Percentiles rank a stretch among this genome's conserved stretches.
Evolutionary conservation across 2,888 invertebrate genomes (phyloP).

Genomic region (Furcula furcula): DNA sequence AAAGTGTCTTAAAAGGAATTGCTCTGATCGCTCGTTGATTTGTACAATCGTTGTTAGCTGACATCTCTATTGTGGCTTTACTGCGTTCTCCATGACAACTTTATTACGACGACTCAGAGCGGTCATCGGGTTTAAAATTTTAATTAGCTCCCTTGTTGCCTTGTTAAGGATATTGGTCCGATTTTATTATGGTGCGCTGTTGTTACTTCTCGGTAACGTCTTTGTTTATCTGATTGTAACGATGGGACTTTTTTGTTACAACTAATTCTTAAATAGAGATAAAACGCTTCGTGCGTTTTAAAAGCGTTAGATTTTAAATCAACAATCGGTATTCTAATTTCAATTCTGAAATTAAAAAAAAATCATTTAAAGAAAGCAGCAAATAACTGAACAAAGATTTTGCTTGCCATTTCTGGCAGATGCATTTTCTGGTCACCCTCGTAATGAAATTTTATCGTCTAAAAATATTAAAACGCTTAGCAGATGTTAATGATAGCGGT

Average conservation of each 20-base stretch:
- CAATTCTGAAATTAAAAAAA: neutral
- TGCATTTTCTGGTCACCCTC: neutral
- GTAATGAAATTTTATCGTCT: constrained; percentile 8
- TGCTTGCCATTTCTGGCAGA: neutral
- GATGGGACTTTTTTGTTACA: constrained; percentile 10
- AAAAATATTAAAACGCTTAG: constrained; percentile 14
- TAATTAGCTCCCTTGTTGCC: constrained; percentile 62
- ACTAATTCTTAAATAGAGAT: neutral
- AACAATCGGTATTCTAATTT: no score
- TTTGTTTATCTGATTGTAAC: constrained; percentile 36
- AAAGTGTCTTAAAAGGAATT: neutral
- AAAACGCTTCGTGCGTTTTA: no score
- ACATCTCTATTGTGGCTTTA: constrained; percentile 47
- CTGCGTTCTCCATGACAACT: constrained; percentile 49
- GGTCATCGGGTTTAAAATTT: constrained; percentile 61
- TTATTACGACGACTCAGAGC: constrained; percentile 51
- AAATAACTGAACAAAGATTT: neutral
- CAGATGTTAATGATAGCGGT: constrained; percentile 31
- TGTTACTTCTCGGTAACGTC: constrained; percentile 39
- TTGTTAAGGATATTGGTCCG: constrained; percentile 60
- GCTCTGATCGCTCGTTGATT: constrained; percentile 25
- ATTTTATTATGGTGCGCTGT: constrained; percentile 50
- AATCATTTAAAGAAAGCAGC: neutral
- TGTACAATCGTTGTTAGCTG: constrained; percentile 28
- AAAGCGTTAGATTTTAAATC: no score